These are phyloP conservation scores for Petrosia ficiformis DNA, from an alignment of 37 sponge, comb jelly and placozoan species.

Conservation along the genomic window DNA sequence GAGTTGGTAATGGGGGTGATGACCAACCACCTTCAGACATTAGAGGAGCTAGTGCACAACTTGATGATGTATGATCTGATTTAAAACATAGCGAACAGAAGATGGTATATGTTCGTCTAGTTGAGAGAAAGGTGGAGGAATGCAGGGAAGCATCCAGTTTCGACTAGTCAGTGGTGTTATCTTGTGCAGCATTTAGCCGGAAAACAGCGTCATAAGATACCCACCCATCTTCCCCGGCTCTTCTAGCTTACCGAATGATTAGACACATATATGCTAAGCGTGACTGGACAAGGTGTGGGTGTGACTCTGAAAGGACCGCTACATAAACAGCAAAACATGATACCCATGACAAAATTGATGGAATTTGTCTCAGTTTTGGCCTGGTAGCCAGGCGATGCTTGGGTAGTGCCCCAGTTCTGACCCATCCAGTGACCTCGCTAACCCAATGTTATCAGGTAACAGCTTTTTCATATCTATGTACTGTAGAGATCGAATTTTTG, in stretches of 20 bases:
- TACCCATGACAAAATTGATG: background rate
- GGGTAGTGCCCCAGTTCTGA: background rate
- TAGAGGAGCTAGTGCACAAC: no score
- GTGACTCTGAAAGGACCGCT: background rate
- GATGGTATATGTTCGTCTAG: background rate
- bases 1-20: background rate
- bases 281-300: background rate
- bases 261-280: background rate
- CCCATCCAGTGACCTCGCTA: background rate
- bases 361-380: background rate
- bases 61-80: background rate
- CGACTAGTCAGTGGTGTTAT: background rate
- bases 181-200: background rate
- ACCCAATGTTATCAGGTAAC: background rate
- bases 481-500: no score
- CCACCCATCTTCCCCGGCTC: background rate
- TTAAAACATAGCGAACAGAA: background rate
- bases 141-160: background rate
- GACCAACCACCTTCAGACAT: background rate
- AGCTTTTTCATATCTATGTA: no score
- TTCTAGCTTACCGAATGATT: background rate
- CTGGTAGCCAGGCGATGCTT: background rate
- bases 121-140: background rate
- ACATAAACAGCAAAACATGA: background rate
- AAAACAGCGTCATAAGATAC: background rate